Evolutionary conservation across 2,797 vertebrate genomes (phyloP).

Genomic region (Sternarchorhynchus goeldii): DNA sequence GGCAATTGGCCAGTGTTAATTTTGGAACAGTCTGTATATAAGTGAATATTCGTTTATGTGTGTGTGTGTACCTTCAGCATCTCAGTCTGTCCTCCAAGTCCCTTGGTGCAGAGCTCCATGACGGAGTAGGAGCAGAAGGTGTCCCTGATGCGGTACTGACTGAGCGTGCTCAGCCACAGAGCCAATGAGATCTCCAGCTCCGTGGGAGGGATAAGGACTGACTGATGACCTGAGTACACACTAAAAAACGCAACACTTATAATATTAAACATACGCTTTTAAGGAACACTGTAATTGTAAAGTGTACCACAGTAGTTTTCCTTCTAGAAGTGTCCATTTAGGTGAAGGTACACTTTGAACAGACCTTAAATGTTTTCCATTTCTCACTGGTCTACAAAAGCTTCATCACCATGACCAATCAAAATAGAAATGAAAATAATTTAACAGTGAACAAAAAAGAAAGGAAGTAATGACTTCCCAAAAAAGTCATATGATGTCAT

Average conservation of each 20-base stretch:
- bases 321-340: no score
- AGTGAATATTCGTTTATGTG: background rate
- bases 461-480: no score
- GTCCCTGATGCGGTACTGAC: constrained; percentile 96
- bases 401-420: no score
- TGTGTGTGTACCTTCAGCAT: constrained; percentile 81
- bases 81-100: constrained; percentile 94
- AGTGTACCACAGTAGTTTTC: background rate
- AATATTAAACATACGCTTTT: constrained; percentile 5
- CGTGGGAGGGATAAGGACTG: constrained; percentile 95
- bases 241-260: constrained; percentile 66
- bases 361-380: no score
- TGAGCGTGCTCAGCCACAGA: constrained; percentile 95
- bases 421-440: no score
- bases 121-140: constrained; percentile 99
- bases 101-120: constrained; percentile 98
- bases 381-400: no score
- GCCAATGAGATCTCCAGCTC: constrained; percentile 94
- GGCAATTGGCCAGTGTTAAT: background rate
- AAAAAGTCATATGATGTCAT: no score
- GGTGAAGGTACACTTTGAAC: no score
- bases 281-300: background rate
- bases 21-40: no score
- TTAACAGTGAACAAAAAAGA: no score
- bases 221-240: constrained; percentile 98